phyloP scores from a whole-genome alignment of 2,888 invertebrate genomes.

The Eilema griseolum region DNA sequence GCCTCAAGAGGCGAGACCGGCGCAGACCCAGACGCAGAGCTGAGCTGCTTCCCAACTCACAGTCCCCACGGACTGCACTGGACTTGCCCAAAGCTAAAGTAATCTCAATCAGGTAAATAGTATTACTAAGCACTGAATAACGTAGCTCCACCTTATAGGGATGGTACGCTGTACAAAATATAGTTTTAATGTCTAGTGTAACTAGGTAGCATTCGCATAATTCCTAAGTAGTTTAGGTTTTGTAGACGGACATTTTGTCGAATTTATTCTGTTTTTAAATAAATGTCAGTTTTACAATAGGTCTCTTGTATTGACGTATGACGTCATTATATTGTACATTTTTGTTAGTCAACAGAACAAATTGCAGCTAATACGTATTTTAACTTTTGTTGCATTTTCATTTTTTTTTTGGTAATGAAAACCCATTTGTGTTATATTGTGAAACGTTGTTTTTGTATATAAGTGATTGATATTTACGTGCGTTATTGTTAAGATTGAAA shows the following conservation, averaged over 20 bases:
- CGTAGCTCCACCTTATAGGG: slow-evolving; percentile 66
- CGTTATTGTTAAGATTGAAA: slow-evolving; percentile 45
- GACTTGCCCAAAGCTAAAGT: slow-evolving; percentile 82
- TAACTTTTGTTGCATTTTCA: slow-evolving; percentile 27
- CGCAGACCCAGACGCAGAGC: slow-evolving; percentile 66
- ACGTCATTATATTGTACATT: slow-evolving; percentile 38
- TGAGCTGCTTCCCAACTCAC: slow-evolving; percentile 72
- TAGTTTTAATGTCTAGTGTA: slow-evolving; percentile 56
- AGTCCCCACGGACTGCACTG: slow-evolving; percentile 64
- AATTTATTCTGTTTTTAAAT: slow-evolving; percentile 44
- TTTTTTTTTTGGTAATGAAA: slow-evolving; percentile 29
- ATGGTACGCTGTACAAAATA: slow-evolving; percentile 64
- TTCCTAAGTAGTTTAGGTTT: slow-evolving; percentile 42
- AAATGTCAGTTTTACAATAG: slow-evolving; percentile 34
- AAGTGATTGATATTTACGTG: slow-evolving; percentile 46
- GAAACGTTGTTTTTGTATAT: slow-evolving; percentile 35
- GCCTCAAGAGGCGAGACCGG: slow-evolving; percentile 55
- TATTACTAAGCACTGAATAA: slow-evolving; percentile 76
- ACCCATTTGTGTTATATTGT: slow-evolving; percentile 34
- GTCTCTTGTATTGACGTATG: slow-evolving; percentile 39
- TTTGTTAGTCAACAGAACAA: slow-evolving; percentile 27
- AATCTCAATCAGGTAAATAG: slow-evolving; percentile 81
- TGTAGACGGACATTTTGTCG: slow-evolving; percentile 46
- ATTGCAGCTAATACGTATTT: slow-evolving; percentile 36
- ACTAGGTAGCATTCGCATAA: slow-evolving; percentile 53